phyloP scores from a whole-genome alignment of 1,140 invertebrate genomes.

The Drosophila teissieri region DNA sequence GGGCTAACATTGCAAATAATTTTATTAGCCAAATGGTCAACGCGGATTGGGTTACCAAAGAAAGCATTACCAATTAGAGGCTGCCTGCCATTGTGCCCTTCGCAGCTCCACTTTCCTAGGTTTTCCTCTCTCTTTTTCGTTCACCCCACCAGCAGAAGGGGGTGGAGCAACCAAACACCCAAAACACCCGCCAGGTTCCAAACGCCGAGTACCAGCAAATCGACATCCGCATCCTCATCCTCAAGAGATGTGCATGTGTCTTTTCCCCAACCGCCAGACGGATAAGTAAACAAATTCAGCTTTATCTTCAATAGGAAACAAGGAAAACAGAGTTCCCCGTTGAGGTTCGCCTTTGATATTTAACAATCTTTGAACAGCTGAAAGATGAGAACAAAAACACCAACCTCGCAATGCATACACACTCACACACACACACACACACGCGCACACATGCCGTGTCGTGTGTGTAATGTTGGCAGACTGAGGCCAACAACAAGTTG shows the following conservation, averaged over 20 bases:
- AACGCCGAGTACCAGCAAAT: background rate
- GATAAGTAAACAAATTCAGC: constrained; percentile 49
- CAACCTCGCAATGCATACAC: constrained; percentile 26
- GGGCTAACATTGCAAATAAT: no score
- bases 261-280: constrained; percentile 30
- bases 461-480: constrained; percentile 36
- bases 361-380: constrained; percentile 57
- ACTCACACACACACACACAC: constrained; percentile 8
- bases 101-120: background rate
- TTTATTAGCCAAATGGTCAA: no score
- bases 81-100: constrained; percentile 9
- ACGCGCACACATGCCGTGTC: constrained; percentile 1
- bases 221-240: constrained; percentile 3
- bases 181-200: background rate
- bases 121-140: background rate
- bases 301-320: constrained; percentile 44
- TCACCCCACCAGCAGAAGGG: background rate
- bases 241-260: constrained; percentile 6
- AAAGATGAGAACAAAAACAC: constrained; percentile 50
- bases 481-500: constrained; percentile 70
- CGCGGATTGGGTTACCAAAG: background rate
- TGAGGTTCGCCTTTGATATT: constrained; percentile 49
- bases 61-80: constrained; percentile 25
- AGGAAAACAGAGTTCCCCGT: constrained; percentile 43
- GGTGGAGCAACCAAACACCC: no score